Evolutionary conservation across 2,888 invertebrate species (phyloP), one percentile per base, ranked within the genome.

Genomic region (Diachrysia chrysitis): DNA sequence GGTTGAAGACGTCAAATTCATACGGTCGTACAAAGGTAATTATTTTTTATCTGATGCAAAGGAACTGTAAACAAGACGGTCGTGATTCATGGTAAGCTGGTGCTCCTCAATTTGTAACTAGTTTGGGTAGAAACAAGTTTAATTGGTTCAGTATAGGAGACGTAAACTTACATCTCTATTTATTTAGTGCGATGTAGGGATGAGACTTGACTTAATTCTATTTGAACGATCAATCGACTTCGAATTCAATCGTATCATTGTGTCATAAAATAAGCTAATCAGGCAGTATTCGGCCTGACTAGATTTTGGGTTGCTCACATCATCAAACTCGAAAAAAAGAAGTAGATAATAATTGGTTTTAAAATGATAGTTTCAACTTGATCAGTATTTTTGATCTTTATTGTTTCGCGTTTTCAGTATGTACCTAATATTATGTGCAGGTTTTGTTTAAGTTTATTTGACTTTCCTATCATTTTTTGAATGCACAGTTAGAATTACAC

Each of bases 111-210:
- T 69, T 63, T 69, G 63, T 69, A 64, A 70, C 76, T 67, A 58
- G 62, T 59, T 68, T 63, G 66, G 58, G 53, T 63, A 17, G 46
- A 58, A 59, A 69, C 63, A 56, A 66, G 68, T 75, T 71, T 74
- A 69, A 71, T 80, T 72, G 68, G 72, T 82, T 51, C 60, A 48
- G 17, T 60, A 62, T 62, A 60, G 58, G 56, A 23, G 57, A 60
- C 23, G 29, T n/a, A 67, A 54, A 58, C 16, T 53, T 53, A 57
- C 57, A 60, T 64, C 61, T 72, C 32, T 71, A 67, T 77, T 66
- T 70, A 65, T 72, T 62, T 56, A 58, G 55, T 63, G 32, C 14
- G 9, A 12, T 23, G 14, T 73, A 71, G 71, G 66, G 71, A 64
- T 66, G 78, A 16, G 46, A 65, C 35, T 37, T 1, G 35, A 55